These are phyloP conservation scores for Drosophila sturtevanti DNA, from an alignment of 1,140 invertebrate species.

Conservation along the genomic window DNA sequence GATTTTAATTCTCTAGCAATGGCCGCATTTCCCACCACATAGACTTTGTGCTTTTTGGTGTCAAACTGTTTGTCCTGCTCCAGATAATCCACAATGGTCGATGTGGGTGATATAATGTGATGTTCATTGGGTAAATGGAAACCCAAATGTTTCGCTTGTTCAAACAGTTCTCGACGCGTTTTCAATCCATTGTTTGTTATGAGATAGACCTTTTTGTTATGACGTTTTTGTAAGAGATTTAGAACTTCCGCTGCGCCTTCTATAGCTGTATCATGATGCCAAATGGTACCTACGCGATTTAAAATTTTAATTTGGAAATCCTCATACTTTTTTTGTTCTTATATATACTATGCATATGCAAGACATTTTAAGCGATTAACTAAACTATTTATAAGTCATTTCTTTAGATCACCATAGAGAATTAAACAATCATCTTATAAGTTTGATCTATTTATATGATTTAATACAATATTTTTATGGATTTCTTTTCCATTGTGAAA, in stretches of 20 bases:
- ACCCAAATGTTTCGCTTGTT: slow-evolving; percentile 90
- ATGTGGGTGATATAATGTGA: slow-evolving; percentile 93
- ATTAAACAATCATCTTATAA: no score
- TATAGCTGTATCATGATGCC: slow-evolving; percentile 89
- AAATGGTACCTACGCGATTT: slow-evolving; percentile 88
- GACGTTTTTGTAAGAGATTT: slow-evolving; percentile 86
- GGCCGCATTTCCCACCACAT: slow-evolving; percentile 92
- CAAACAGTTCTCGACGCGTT: slow-evolving; percentile 89
- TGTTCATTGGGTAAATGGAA: slow-evolving; percentile 88
- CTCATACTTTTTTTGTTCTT: no score
- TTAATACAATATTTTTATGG: no score
- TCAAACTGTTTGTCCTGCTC: slow-evolving; percentile 86
- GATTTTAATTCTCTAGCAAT: slow-evolving; percentile 91
- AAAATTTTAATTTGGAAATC: no score
- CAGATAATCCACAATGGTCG: slow-evolving; percentile 92
- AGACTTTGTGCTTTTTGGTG: slow-evolving; percentile 88
- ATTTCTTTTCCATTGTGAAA: no score
- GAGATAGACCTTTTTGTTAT: slow-evolving; percentile 94
- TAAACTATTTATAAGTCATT: no score
- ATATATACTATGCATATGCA: no score
- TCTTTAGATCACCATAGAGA: no score
- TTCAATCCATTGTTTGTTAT: slow-evolving; percentile 98
- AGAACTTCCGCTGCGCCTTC: slow-evolving; percentile 89
- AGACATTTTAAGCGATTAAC: no score
- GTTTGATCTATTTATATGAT: no score